phyloP scores from a whole-genome alignment of 1,140 invertebrate genomes.

The Drosophila busckii region DNA sequence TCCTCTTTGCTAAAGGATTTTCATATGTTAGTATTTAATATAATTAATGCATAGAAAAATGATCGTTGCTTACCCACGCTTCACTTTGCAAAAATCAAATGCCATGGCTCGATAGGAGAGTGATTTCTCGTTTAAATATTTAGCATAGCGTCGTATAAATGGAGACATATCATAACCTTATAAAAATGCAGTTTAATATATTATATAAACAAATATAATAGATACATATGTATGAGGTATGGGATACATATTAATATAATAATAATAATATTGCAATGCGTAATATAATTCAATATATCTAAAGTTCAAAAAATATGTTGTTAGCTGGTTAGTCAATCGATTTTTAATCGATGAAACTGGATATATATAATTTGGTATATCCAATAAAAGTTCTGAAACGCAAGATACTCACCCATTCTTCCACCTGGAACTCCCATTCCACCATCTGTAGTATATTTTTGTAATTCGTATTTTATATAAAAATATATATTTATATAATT shows the following conservation, averaged over 20 bases:
- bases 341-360: too few relatives aligned
- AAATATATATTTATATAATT: conserved; percentile 14
- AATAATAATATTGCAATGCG: too few relatives aligned
- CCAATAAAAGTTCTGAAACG: conserved; percentile 12
- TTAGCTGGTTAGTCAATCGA: too few relatives aligned
- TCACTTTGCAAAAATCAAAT: conserved; percentile 99
- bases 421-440: conserved; percentile 77
- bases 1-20: conserved; percentile 88
- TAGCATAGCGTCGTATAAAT: conserved; percentile 98
- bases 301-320: too few relatives aligned
- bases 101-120: conserved; percentile 98
- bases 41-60: background rate
- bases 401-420: conserved; percentile 77
- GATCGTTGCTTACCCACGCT: conserved; percentile 88
- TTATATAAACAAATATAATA: background rate
- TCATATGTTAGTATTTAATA: conserved; percentile 4
- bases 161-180: conserved; percentile 99
- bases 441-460: conserved; percentile 71
- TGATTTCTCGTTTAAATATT: conserved; percentile 99
- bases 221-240: background rate
- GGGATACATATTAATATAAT: too few relatives aligned
- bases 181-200: conserved; percentile 7
- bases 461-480: conserved; percentile 55
- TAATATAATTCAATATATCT: too few relatives aligned
- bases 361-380: too few relatives aligned